These are phyloP conservation scores for Syngnathoides biaculeatus DNA, from an alignment of 2,113 vertebrate genomes.

Conservation along the genomic window DNA sequence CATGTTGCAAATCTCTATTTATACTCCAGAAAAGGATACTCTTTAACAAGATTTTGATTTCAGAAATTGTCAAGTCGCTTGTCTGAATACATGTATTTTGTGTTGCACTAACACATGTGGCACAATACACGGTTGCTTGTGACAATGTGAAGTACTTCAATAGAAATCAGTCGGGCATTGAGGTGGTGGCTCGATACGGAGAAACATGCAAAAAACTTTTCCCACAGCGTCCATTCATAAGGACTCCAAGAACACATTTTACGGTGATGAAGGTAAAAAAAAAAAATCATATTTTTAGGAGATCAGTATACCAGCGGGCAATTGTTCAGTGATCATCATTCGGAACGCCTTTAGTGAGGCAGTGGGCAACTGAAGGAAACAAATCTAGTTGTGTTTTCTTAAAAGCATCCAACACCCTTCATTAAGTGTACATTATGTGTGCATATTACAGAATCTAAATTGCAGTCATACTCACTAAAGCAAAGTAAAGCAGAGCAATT, in stretches of 20 bases:
- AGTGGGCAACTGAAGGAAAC: conserved; percentile 31
- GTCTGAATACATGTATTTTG: conserved; percentile 46
- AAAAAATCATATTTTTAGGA: conserved; percentile 67
- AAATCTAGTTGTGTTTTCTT: conserved; percentile 25
- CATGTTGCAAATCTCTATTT: conserved; percentile 57
- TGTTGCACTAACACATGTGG: conserved; percentile 34
- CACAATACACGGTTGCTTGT: conserved; percentile 27
- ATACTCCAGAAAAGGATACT: conserved; percentile 51
- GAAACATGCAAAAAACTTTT: conserved; percentile 30
- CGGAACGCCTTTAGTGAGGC: conserved; percentile 42
- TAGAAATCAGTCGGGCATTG: not conserved
- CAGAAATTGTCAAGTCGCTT: conserved; percentile 35
- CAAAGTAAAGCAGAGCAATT: too few species aligned
- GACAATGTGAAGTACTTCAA: conserved; percentile 32
- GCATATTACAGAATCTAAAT: conserved; percentile 4
- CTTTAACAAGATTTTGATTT: conserved; percentile 49
- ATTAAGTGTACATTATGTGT: conserved; percentile 23
- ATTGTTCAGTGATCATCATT: conserved; percentile 34
- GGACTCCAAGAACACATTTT: conserved; percentile 39
- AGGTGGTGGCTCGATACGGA: conserved; percentile 21
- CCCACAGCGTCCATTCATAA: conserved; percentile 41
- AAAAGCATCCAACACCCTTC: conserved; percentile 30
- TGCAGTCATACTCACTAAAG: conserved; percentile 7
- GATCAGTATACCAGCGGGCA: conserved; percentile 38
- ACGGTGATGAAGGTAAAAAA: conserved; percentile 60